These are phyloP conservation scores for Heteropelma amictum DNA, from an alignment of 2,888 invertebrate genomes.

Conservation along the genomic window DNA sequence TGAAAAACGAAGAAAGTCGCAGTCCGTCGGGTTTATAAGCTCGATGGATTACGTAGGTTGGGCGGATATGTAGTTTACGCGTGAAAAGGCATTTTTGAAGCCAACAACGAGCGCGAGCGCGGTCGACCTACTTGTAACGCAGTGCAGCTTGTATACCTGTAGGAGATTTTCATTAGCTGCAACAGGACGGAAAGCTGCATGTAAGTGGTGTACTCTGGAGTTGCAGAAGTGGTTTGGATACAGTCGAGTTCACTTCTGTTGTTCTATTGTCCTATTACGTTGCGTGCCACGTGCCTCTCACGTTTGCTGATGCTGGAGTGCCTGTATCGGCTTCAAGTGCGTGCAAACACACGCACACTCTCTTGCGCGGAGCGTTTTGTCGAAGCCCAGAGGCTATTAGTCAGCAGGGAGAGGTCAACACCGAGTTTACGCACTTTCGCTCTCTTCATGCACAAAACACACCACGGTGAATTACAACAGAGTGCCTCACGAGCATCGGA, in stretches of 20 bases:
- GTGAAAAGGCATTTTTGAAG: slow-evolving; percentile 48
- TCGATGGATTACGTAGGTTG: slow-evolving; percentile 48
- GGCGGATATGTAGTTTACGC: slow-evolving; percentile 15
- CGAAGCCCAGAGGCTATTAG: slow-evolving; percentile 5
- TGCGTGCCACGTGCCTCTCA: slow-evolving; percentile 50
- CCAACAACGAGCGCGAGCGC: slow-evolving; percentile 23
- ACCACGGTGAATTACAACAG: slow-evolving; percentile 1
- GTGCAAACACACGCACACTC: neutral
- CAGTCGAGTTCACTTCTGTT: slow-evolving; percentile 32
- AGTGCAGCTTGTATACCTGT: slow-evolving; percentile 4
- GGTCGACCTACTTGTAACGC: slow-evolving; percentile 25
- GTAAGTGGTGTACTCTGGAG: slow-evolving; percentile 20
- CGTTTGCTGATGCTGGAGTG: slow-evolving; percentile 38
- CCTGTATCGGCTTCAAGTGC: neutral
- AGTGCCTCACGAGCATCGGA: neutral
- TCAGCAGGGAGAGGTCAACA: neutral
- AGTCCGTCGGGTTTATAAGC: slow-evolving; percentile 46
- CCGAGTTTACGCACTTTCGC: slow-evolving; percentile 12
- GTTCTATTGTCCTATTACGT: slow-evolving; percentile 43
- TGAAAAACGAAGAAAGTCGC: slow-evolving; percentile 48
- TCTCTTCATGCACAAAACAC: neutral
- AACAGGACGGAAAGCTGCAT: slow-evolving; percentile 5
- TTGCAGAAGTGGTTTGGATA: slow-evolving; percentile 39
- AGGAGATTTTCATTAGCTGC: slow-evolving; percentile 5
- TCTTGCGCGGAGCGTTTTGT: neutral